These are phyloP conservation scores for Ectemnius lituratus DNA, from an alignment of 2,888 invertebrate genomes.

Conservation along the genomic window DNA sequence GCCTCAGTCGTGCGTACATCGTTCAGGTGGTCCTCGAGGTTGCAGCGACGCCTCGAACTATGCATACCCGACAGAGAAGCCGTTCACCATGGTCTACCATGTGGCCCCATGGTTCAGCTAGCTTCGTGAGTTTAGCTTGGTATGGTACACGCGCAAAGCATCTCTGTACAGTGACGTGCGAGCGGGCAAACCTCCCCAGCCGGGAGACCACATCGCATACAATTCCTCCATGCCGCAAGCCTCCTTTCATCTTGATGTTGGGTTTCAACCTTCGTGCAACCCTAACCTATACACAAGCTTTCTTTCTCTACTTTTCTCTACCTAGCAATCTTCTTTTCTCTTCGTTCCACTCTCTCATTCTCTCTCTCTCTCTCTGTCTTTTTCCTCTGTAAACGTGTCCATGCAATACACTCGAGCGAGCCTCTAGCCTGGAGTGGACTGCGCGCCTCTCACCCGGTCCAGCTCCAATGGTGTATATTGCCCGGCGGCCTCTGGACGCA, in stretches of 20 bases:
- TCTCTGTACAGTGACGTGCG: conserved; percentile 41
- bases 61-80: conserved; percentile 42
- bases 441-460: too few species aligned
- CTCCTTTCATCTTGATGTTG: conserved; percentile 44
- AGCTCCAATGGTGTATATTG: too few species aligned
- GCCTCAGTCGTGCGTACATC: conserved; percentile 9
- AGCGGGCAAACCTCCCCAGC: conserved; percentile 59
- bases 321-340: conserved; percentile 4
- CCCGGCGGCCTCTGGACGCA: neutral
- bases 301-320: conserved; percentile 12
- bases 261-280: conserved; percentile 34
- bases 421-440: conserved; percentile 9
- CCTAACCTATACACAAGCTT: neutral
- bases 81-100: conserved; percentile 37
- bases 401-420: conserved; percentile 17
- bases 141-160: conserved; percentile 56
- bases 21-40: conserved; percentile 26
- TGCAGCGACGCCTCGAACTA: conserved; percentile 43
- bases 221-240: conserved; percentile 50
- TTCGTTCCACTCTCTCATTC: neutral
- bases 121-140: conserved; percentile 37
- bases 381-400: conserved; percentile 17
- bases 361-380: neutral
- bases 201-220: conserved; percentile 64
- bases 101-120: conserved; percentile 27